A percentile compares a stretch with the other conserved stretches of the same genome.
Conservation (phyloP, 2,113 vertebrate species). For the Erythrocebus patas region DNA sequence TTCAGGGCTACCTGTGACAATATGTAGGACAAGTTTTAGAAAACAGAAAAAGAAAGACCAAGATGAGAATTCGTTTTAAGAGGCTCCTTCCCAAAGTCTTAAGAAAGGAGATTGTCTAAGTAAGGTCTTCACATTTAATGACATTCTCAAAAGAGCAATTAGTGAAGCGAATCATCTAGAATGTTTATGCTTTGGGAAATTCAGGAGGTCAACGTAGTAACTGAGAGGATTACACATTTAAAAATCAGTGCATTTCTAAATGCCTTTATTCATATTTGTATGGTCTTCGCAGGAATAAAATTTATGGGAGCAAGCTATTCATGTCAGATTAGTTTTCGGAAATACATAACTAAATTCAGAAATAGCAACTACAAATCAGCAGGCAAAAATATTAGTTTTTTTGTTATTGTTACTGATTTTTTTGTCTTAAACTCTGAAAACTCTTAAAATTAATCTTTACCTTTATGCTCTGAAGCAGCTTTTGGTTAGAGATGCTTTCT, state of each 20-base stretch:
- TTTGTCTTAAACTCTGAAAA: not conserved
- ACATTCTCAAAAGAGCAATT: not conserved
- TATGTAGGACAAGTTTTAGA: not conserved
- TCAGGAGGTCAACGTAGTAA: not conserved
- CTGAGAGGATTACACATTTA: not conserved
- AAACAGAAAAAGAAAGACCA: not conserved
- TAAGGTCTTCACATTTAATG: not conserved
- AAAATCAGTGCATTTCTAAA: not conserved
- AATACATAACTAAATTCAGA: constrained; percentile 13
- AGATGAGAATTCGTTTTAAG: not conserved
- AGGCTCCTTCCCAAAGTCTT: not conserved
- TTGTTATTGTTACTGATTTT: not conserved
- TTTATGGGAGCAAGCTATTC: not conserved
- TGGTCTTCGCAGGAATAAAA: not conserved
- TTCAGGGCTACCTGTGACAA: not conserved
- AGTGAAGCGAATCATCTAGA: not conserved
- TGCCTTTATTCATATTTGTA: not conserved
- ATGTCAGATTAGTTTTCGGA: not conserved
- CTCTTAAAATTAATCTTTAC: not conserved
- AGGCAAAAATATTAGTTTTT: not conserved
- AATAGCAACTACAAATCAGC: not conserved
- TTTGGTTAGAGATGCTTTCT: constrained; percentile 20
- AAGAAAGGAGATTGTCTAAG: not conserved
- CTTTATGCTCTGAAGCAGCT: not conserved
- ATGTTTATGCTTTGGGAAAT: not conserved